A percentile compares a stretch with the other conserved stretches of the same genome.
Evolutionary conservation across 2,888 invertebrate genomes (phyloP).

Genomic region (Lepetodrilus schrolli): DNA sequence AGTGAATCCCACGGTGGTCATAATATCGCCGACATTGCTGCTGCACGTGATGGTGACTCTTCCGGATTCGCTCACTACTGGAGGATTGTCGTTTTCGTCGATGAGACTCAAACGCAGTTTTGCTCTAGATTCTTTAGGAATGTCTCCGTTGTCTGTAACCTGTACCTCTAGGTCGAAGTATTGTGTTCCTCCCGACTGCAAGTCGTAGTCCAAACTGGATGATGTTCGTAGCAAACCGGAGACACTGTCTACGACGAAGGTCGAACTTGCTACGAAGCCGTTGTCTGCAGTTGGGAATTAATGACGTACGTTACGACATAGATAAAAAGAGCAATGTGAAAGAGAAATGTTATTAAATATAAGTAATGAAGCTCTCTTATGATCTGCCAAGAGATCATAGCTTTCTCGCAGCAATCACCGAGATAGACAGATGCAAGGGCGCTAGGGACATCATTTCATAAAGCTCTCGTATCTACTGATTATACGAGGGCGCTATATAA

Average conservation of each 20-base stretch:
- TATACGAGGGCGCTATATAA: too few species aligned
- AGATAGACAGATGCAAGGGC: too few species aligned
- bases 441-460: too few species aligned
- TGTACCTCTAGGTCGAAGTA: not conserved
- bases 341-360: not conserved
- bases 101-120: not conserved
- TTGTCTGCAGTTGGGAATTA: not conserved
- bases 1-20: not conserved
- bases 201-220: not conserved
- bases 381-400: too few species aligned
- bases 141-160: not conserved
- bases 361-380: not conserved
- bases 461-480: too few species aligned
- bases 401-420: too few species aligned
- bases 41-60: not conserved
- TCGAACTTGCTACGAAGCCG: not conserved
- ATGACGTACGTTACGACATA: too few species aligned
- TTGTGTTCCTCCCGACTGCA: not conserved
- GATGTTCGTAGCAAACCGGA: not conserved
- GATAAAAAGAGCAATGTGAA: too few species aligned
- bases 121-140: not conserved
- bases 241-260: not conserved
- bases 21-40: not conserved
- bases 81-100: not conserved
- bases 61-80: not conserved